Conservation (phyloP, 2,797 vertebrate species). For the Gambusia yucatana region DNA sequence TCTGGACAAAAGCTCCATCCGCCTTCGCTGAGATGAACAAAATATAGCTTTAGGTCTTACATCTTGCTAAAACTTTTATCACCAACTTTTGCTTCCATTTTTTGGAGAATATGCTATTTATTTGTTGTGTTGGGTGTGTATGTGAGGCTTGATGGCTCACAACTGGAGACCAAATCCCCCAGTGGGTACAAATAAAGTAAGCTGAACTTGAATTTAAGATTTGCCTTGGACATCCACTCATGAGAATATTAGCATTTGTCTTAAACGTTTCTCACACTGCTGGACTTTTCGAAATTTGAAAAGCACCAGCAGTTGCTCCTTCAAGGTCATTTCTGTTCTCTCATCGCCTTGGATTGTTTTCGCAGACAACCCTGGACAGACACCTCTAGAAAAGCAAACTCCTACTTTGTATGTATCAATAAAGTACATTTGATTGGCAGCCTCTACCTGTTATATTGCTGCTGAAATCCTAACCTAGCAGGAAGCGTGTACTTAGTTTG, state of each 20-base stretch:
- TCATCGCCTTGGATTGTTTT: neutral
- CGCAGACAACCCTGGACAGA: neutral
- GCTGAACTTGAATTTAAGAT: neutral
- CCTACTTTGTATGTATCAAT: neutral
- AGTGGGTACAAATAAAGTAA: neutral
- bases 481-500: neutral
- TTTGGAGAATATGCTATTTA: neutral
- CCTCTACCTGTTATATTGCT: neutral
- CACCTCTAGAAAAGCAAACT: neutral
- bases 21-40: neutral
- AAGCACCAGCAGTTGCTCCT: neutral
- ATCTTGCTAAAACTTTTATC: neutral
- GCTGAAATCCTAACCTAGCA: neutral
- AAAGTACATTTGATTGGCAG: neutral
- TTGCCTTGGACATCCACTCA: neutral
- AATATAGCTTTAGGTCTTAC: neutral
- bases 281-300: neutral
- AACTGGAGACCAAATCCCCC: neutral
- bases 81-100: neutral
- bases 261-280: neutral
- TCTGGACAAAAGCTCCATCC: neutral
- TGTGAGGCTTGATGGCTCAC: neutral
- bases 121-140: neutral
- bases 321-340: neutral
- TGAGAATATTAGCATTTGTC: neutral